Evolutionary conservation across 2,113 vertebrate species (phyloP).

Genomic region (Myotis yumanensis): DNA sequence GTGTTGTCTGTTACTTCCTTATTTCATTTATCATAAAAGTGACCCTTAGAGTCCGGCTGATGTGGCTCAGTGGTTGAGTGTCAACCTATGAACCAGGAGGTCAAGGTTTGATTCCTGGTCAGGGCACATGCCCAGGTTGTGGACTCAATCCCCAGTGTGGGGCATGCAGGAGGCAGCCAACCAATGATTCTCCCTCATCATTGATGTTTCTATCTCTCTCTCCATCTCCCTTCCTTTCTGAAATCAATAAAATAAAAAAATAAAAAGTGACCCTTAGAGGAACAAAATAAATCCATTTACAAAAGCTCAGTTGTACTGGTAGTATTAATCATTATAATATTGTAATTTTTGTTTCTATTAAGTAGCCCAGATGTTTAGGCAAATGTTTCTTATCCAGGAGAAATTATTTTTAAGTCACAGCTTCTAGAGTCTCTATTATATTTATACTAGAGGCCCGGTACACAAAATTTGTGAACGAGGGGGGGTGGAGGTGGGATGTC

Average conservation of each 20-base stretch:
- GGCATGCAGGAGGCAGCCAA: no score
- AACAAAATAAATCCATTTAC: neutral
- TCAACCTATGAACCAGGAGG: no score
- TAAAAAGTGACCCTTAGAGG: neutral
- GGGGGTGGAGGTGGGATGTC: no score
- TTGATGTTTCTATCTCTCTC: no score
- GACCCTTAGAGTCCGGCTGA: neutral
- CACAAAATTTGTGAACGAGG: no score
- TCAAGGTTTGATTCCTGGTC: no score
- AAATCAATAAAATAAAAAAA: no score
- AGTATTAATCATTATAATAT: neutral
- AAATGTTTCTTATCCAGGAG: neutral
- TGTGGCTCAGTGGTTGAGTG: no score
- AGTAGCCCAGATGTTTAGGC: neutral
- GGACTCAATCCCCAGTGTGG: no score
- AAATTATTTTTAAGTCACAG: constrained; percentile 13
- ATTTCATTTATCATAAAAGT: constrained; percentile 29
- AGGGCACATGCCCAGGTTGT: no score
- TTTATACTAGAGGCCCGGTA: neutral
- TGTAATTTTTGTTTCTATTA: neutral
- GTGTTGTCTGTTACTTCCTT: neutral
- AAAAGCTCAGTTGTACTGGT: neutral
- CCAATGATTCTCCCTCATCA: no score
- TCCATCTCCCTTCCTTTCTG: no score
- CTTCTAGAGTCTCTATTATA: neutral